Evolutionary conservation across 2,113 vertebrate genomes (phyloP).

Genomic region (human): GRCh38 chr21:38969001-38969500

Average conservation of each 20-base stretch:
- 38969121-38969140: accelerated
- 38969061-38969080: not conserved
- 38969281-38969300: accelerated
- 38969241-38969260: not conserved
- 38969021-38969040: not conserved
- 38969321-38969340: not conserved
- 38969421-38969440: accelerated
- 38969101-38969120: not conserved
- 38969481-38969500: not conserved
- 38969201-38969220: not conserved
- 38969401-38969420: accelerated
- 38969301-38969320: not conserved
- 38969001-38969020: not conserved
- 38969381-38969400: not conserved
- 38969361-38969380: accelerated
- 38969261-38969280: not conserved
- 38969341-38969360: accelerated
- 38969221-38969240: not conserved
- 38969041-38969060: not conserved
- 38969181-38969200: not conserved
- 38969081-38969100: accelerated
- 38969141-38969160: not conserved
- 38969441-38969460: not conserved
- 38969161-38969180: accelerated
- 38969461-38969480: not conserved